A percentile compares a stretch with the other conserved stretches of the same genome.
Evolutionary conservation across 1,140 invertebrate genomes (phyloP).

Genomic region (Apocrypta bakeri): DNA sequence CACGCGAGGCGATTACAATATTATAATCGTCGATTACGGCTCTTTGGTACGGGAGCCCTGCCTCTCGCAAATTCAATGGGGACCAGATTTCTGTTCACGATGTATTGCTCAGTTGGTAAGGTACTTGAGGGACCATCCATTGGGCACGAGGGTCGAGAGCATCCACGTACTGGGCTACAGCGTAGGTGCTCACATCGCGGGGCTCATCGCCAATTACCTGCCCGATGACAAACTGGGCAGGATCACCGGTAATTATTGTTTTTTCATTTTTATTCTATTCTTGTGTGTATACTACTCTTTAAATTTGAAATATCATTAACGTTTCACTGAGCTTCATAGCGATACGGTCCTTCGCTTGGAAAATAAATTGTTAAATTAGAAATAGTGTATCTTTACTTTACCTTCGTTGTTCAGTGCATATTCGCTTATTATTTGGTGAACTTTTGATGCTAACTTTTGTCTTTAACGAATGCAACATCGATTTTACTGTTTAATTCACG

Average conservation of each 20-base stretch:
- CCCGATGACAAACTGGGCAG: constrained; percentile 82
- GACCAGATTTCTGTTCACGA: constrained; percentile 84
- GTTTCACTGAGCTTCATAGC: too few species aligned
- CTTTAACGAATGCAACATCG: too few species aligned
- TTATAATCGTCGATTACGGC: constrained; percentile 90
- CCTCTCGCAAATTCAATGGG: constrained; percentile 88
- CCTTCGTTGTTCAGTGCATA: too few species aligned
- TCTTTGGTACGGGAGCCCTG: constrained; percentile 88
- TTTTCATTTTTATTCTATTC: not conserved
- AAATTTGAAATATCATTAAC: too few species aligned
- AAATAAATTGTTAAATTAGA: too few species aligned
- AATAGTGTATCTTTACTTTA: too few species aligned
- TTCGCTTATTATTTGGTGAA: too few species aligned
- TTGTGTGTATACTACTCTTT: too few species aligned
- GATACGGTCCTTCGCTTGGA: too few species aligned
- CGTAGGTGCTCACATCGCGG: constrained; percentile 89
- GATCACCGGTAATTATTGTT: constrained; percentile 80
- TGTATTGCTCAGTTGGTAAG: constrained; percentile 88
- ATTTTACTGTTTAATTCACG: too few species aligned
- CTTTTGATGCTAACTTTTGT: too few species aligned
- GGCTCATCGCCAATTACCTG: constrained; percentile 86
- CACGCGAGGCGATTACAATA: constrained; percentile 85
- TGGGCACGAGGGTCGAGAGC: constrained; percentile 81
- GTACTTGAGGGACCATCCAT: constrained; percentile 85
- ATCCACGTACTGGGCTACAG: constrained; percentile 90